phyloP scores from a whole-genome alignment of 2,113 vertebrate genomes.

The Phaethon lepturus region DNA sequence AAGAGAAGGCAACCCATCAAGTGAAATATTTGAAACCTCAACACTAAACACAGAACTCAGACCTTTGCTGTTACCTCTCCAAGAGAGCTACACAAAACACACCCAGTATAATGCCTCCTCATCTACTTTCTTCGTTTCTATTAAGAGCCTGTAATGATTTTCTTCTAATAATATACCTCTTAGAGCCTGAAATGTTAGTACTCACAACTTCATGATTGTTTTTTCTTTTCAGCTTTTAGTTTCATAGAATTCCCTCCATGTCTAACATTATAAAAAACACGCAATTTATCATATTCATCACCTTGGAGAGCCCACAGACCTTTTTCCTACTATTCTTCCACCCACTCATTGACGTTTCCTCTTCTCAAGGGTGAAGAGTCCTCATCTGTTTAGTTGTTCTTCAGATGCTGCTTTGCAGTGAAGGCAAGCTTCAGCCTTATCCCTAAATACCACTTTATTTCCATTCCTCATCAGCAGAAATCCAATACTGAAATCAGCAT shows the following conservation, averaged over 20 bases:
- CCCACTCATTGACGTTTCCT: not conserved
- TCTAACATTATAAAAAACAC: not conserved
- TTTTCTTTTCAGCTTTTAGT: not conserved
- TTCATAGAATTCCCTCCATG: not conserved
- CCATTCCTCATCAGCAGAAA: not conserved
- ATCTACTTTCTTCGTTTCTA: not conserved
- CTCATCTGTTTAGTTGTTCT: not conserved
- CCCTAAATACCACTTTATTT: not conserved
- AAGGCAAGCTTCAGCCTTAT: not conserved
- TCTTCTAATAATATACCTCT: not conserved
- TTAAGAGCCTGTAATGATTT: not conserved
- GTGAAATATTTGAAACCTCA: not conserved
- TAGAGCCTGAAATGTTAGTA: not conserved
- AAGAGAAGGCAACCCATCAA: not conserved
- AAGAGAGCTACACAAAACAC: not conserved
- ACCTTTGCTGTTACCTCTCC: not conserved
- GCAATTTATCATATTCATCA: rapidly evolving
- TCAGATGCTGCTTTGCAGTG: not conserved
- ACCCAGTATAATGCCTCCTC: not conserved
- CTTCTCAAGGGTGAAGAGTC: not conserved
- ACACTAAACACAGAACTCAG: rapidly evolving
- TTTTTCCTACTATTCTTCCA: not conserved
- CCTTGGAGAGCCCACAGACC: not conserved
- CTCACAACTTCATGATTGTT: not conserved
- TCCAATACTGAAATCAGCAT: not conserved